Percentiles rank a stretch among this genome's conserved stretches.
Conservation (phyloP, 1,140 invertebrate genomes). For the Mercenaria mercenaria region DNA sequence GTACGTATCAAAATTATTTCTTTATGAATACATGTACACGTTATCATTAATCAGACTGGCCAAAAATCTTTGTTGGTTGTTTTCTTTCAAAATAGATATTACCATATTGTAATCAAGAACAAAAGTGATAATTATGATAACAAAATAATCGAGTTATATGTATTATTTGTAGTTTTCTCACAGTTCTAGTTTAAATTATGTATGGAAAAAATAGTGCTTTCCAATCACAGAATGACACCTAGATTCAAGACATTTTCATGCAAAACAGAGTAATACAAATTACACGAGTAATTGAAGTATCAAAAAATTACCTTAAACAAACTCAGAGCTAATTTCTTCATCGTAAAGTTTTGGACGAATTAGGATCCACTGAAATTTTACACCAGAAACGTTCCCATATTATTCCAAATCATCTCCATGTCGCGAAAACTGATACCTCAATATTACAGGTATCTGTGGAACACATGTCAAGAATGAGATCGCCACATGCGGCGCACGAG, state of each 20-base stretch:
- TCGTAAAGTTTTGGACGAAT: neutral
- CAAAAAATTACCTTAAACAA: neutral
- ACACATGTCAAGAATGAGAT: neutral
- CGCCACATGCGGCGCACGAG: neutral
- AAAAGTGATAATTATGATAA: too few species aligned
- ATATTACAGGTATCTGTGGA: neutral
- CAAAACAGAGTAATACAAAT: too few species aligned
- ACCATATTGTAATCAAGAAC: too few species aligned
- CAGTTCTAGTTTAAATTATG: neutral
- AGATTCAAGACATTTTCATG: neutral
- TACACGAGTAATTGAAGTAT: neutral
- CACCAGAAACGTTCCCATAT: neutral
- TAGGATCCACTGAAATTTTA: neutral
- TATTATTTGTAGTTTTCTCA: neutral
- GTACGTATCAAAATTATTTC: too few species aligned
- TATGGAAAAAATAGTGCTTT: neutral
- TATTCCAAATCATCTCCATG: neutral
- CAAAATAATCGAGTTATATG: neutral
- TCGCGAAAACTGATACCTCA: slow-evolving; percentile 7
- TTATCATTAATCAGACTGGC: too few species aligned
- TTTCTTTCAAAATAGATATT: too few species aligned
- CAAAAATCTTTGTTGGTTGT: too few species aligned
- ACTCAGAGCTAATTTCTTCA: neutral
- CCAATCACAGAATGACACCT: too few species aligned
- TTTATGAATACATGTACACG: too few species aligned